A percentile compares a stretch with the other conserved stretches of the same genome.
Evolutionary conservation across 1,140 invertebrate genomes (phyloP).

Genomic region (Charaxes varanes): DNA sequence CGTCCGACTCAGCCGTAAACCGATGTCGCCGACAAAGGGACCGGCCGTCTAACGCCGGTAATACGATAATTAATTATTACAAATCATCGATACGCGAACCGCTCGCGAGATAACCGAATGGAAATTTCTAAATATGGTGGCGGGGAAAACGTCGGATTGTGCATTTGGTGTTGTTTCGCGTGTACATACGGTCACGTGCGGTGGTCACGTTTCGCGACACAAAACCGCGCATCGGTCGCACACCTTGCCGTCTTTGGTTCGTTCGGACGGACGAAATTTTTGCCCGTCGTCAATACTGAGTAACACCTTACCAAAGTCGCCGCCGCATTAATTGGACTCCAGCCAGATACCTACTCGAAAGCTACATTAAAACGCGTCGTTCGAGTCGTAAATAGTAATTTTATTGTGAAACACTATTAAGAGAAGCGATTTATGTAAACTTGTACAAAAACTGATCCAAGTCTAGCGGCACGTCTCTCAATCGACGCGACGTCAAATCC

Average conservation of each 20-base stretch:
- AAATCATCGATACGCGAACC: conserved; percentile 48
- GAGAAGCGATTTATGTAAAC: conserved; percentile 20
- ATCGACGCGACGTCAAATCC: conserved; percentile 68
- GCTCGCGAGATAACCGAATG: conserved; percentile 38
- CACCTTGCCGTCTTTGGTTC: conserved; percentile 39
- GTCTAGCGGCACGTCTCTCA: conserved; percentile 59
- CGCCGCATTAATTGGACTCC: conserved; percentile 26
- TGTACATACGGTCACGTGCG: conserved; percentile 42
- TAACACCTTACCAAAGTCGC: conserved; percentile 30
- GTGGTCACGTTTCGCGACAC: conserved; percentile 28
- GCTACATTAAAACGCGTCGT: background rate
- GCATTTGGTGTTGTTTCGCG: conserved; percentile 4
- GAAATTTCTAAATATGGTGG: conserved; percentile 27
- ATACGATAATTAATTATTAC: conserved; percentile 70
- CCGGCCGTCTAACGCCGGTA: conserved; percentile 58
- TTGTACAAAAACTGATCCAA: conserved; percentile 61
- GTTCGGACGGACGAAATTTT: conserved; percentile 48
- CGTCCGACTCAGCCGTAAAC: conserved; percentile 59
- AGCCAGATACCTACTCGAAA: conserved; percentile 1
- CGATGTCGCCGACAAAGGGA: conserved; percentile 62
- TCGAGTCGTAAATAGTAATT: background rate
- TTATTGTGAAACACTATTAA: background rate
- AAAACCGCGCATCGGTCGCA: conserved; percentile 41
- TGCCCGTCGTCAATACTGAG: conserved; percentile 34
- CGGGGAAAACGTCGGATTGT: conserved; percentile 13